Evolutionary conservation across 37 sponge, comb jelly and placozoan genomes (phyloP), one percentile per base, ranked within the genome.

Genomic region (Geodia barretti): DNA sequence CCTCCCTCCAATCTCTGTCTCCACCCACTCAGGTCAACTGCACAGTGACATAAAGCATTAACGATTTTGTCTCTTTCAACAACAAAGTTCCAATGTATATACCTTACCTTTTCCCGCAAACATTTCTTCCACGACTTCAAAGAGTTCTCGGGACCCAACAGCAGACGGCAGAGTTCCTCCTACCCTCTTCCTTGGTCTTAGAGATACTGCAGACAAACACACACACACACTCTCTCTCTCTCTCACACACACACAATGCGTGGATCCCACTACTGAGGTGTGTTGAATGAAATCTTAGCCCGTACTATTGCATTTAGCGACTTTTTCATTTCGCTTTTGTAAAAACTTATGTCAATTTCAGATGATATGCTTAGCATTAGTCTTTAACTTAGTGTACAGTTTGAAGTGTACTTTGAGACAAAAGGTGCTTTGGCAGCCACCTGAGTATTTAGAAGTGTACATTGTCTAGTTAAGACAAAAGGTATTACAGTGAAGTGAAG

Each of bases 101-200:
- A 34, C 36, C 78, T 77, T 32, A 92, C 89, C 75, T 68, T 70
- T 72, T 31, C 83, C 82, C 34, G 60, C 67, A 67, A 85, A 85
- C 54, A 92, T 43, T 19, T 29, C 20, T 24, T 84, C 82, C 62
- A 92, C 64, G 23, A 84, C 82, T 77, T 64, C 31, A 24, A 92
- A 77, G 64, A 92, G 76, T 66, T 92, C 89, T 5, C 41, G 23
- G 0, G 93, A 85, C 3, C 93, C 93, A 31, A 92, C 89, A 28
- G 93, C 93, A 41, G 93, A 78, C 5, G 80, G 72, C 8, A 75
- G 41, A 41, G 4, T 80, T 24, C 79, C 70, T 25, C 75, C 40
- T 5, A 58, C 29, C 38, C 85, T 41, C 4, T 62, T 54, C 79
- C 72, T 87, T n/a, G 82, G 36, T 21, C 72, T 64, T 64, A 92